Percentiles rank a stretch among this genome's conserved stretches.
Evolutionary conservation across 2,888 invertebrate species (phyloP).

Genomic region (Limenitis camilla): DNA sequence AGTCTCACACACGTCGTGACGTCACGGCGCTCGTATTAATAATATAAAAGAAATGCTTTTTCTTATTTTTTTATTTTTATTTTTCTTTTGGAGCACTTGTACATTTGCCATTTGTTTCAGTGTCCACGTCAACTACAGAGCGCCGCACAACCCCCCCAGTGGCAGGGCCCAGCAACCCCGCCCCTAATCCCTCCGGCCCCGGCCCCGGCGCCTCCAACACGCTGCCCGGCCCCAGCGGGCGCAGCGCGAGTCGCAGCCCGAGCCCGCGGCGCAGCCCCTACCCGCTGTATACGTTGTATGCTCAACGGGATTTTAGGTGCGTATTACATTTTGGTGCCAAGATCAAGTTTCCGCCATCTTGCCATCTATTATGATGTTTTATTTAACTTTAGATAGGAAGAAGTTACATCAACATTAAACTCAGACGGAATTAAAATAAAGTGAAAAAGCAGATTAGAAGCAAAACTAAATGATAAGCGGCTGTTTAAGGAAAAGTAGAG

Average conservation of each 20-base stretch:
- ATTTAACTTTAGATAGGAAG: too few species aligned
- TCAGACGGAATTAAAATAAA: too few species aligned
- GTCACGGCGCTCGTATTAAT: constrained; percentile 2
- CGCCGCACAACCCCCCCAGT: constrained; percentile 4
- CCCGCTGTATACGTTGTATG: constrained; percentile 23
- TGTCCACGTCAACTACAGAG: constrained; percentile 2
- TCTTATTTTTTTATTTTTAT: too few species aligned
- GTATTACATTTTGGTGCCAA: too few species aligned
- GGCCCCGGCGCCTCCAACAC: constrained; percentile 11
- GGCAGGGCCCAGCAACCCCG: constrained; percentile 1
- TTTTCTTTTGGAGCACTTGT: constrained; percentile 8
- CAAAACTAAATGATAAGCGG: too few species aligned
- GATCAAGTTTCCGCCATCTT: too few species aligned
- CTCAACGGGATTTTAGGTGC: constrained; percentile 22
- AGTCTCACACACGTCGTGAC: not conserved
- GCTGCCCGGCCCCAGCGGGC: constrained; percentile 21
- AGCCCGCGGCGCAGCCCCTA: constrained; percentile 26
- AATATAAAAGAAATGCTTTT: too few species aligned
- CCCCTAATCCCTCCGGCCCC: constrained; percentile 7
- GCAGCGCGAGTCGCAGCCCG: constrained; percentile 16
- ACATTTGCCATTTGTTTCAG: not conserved
- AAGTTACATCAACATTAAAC: too few species aligned
- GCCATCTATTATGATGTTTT: too few species aligned
- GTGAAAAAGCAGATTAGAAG: too few species aligned
- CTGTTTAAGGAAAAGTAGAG: too few species aligned